These are phyloP conservation scores for Rhorus exstirpatorius DNA, from an alignment of 2,888 invertebrate species.

Conservation along the genomic window DNA sequence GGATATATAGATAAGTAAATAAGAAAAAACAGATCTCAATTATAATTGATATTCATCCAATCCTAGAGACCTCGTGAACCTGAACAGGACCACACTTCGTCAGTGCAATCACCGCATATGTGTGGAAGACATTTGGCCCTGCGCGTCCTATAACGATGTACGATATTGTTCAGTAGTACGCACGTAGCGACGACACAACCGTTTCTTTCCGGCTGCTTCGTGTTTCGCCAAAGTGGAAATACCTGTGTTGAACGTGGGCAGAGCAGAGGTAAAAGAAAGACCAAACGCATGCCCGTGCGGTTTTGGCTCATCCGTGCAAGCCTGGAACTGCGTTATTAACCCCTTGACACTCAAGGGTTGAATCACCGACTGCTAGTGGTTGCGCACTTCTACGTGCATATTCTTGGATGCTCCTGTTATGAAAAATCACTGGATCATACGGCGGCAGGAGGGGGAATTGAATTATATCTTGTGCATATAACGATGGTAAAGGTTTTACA, in stretches of 20 bases:
- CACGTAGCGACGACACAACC: conserved; percentile 37
- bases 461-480: neutral
- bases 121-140: conserved; percentile 4
- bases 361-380: conserved; percentile 54
- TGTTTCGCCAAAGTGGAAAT: conserved; percentile 80
- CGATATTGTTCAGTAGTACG: conserved; percentile 21
- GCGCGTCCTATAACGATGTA: neutral
- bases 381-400: conserved; percentile 8
- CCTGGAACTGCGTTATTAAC: conserved; percentile 81
- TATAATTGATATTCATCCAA: too few relatives aligned
- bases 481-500: neutral
- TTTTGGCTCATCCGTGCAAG: conserved; percentile 80
- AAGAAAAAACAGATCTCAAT: too few relatives aligned
- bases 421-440: conserved; percentile 3
- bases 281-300: conserved; percentile 72
- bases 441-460: neutral
- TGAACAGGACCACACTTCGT: neutral
- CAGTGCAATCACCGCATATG: neutral
- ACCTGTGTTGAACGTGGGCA: conserved; percentile 43
- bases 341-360: conserved; percentile 74
- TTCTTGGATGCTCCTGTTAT: conserved; percentile 19
- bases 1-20: too few relatives aligned
- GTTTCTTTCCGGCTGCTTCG: conserved; percentile 65
- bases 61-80: too few relatives aligned
- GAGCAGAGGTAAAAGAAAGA: conserved; percentile 43